Evolutionary conservation across 2,113 vertebrate species (phyloP).

Genomic region (Elaphurus davidianus): DNA sequence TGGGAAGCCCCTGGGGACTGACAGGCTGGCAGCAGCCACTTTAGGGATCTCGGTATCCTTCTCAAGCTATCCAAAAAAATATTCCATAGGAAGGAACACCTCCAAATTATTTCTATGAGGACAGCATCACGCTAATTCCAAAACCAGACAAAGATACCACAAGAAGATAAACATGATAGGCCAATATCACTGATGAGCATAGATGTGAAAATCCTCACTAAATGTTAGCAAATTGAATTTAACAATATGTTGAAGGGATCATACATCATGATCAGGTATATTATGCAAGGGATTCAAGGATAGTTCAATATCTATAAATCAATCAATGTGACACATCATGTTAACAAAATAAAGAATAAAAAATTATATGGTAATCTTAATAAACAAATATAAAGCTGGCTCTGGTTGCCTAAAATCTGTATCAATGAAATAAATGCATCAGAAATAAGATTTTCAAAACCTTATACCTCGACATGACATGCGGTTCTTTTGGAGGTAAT

Average conservation of each 20-base stretch:
- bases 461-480: conserved; percentile 93
- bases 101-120: not conserved
- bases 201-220: not conserved
- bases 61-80: not conserved
- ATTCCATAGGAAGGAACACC: not conserved
- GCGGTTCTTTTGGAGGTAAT: conserved; percentile 93
- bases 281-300: not conserved
- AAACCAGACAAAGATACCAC: not conserved
- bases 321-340: not conserved
- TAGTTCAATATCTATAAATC: not conserved
- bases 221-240: not conserved
- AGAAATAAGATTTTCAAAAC: not conserved
- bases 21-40: not conserved
- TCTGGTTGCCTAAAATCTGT: not conserved
- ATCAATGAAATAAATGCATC: not conserved
- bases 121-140: not conserved
- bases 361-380: not conserved
- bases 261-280: not conserved
- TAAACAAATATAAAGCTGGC: not conserved
- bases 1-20: not conserved
- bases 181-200: not conserved
- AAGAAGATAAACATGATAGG: not conserved
- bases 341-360: not conserved
- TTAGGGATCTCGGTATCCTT: not conserved
- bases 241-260: not conserved